Conservation (phyloP, 2,888 invertebrate species). For the Heliconius charithonia region DNA sequence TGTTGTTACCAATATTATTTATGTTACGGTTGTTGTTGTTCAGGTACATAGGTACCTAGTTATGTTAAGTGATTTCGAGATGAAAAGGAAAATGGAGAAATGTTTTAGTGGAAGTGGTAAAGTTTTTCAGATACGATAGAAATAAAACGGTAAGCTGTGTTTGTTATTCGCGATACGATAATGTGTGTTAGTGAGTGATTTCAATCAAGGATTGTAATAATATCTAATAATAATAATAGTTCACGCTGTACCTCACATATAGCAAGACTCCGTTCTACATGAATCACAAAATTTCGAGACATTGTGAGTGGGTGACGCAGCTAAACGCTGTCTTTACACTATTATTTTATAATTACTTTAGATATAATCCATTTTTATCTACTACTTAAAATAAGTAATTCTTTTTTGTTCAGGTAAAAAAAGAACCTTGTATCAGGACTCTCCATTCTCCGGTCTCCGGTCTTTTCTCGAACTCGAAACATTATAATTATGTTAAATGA, state of each 20-base stretch:
- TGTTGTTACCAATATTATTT: slow-evolving; percentile 76
- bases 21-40: slow-evolving; percentile 80
- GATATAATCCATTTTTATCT: no score
- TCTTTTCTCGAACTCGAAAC: no score
- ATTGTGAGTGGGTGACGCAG: not conserved
- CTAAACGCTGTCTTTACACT: no score
- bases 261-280: not conserved
- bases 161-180: slow-evolving; percentile 3
- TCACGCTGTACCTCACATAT: not conserved
- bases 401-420: no score
- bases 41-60: slow-evolving; percentile 70
- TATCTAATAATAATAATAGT: not conserved
- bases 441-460: no score
- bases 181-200: not conserved
- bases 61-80: slow-evolving; percentile 70
- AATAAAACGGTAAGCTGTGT: not conserved
- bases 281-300: not conserved
- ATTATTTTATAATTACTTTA: no score
- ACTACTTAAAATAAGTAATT: no score
- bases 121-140: slow-evolving; percentile 19
- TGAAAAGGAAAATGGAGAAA: slow-evolving; percentile 12
- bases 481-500: no score
- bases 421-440: no score
- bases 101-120: slow-evolving; percentile 13
- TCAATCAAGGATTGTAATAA: not conserved